Conservation (phyloP, 2,113 vertebrate genomes). For the Neopipo cinnamomea region DNA sequence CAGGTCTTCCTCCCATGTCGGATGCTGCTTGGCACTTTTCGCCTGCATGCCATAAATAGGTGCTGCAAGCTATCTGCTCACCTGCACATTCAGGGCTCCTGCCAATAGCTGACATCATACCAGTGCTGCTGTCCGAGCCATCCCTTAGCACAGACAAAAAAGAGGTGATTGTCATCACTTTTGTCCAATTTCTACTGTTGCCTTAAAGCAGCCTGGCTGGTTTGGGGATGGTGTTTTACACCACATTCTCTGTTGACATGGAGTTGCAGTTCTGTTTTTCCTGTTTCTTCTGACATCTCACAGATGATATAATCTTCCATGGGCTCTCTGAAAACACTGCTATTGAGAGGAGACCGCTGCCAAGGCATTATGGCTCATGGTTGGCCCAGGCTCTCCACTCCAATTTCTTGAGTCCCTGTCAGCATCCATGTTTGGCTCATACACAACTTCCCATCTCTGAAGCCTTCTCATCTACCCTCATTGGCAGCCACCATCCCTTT, state of each 20-base stretch:
- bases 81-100: neutral
- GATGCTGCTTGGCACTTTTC: neutral
- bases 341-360: neutral
- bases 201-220: neutral
- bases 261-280: neutral
- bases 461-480: neutral
- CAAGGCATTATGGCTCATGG: rapidly evolving
- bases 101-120: neutral
- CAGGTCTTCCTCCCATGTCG: neutral
- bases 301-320: neutral
- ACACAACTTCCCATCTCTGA: rapidly evolving
- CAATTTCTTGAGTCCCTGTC: neutral
- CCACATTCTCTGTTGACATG: rapidly evolving
- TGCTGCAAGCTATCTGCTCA: neutral
- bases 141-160: neutral
- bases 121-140: neutral
- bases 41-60: rapidly evolving
- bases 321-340: neutral
- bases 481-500: rapidly evolving
- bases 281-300: neutral
- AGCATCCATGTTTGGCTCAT: neutral
- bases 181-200: neutral
- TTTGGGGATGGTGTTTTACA: neutral
- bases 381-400: neutral
- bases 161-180: neutral